phyloP scores from a whole-genome alignment of 1,140 invertebrate genomes.

The Holcopasites calliopsidis region DNA sequence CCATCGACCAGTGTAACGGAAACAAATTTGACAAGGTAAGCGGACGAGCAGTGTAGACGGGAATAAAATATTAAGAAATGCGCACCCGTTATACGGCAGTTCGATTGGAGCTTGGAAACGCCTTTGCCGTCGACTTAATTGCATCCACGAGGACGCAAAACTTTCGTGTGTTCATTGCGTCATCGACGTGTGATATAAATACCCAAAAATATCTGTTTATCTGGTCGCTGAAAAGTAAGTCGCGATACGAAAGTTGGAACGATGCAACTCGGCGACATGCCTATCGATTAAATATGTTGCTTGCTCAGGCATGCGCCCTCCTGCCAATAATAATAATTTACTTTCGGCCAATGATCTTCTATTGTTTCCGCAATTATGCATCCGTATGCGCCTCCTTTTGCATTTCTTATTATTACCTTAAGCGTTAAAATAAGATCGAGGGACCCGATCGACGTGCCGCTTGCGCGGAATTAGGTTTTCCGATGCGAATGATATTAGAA shows the following conservation, averaged over 20 bases:
- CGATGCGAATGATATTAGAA: not conserved
- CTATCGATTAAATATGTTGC: conserved; percentile 60
- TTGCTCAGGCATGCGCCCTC: not conserved
- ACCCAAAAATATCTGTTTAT: conserved; percentile 63
- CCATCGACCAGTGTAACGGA: not conserved
- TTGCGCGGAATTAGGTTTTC: not conserved
- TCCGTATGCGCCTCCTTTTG: not conserved
- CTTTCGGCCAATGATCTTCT: not conserved
- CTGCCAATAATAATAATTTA: not conserved
- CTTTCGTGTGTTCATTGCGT: conserved; percentile 9
- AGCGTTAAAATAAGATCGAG: not conserved
- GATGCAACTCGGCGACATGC: conserved; percentile 51
- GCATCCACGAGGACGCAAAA: not conserved
- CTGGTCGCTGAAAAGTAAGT: conserved; percentile 65
- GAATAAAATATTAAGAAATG: not conserved
- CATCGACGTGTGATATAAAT: conserved; percentile 50
- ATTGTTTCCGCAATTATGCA: not conserved
- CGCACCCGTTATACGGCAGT: conserved; percentile 21
- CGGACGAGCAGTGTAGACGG: not conserved
- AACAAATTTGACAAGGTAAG: not conserved
- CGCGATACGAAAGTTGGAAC: conserved; percentile 39
- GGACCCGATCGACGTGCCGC: not conserved
- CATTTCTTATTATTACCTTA: not conserved
- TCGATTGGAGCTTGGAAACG: conserved; percentile 13
- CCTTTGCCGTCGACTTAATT: conserved; percentile 1